Percentiles rank a stretch among this genome's conserved stretches.
Conservation (phyloP, 53 echinoderm and acorn worm species). For the Pentamera pediparva region DNA sequence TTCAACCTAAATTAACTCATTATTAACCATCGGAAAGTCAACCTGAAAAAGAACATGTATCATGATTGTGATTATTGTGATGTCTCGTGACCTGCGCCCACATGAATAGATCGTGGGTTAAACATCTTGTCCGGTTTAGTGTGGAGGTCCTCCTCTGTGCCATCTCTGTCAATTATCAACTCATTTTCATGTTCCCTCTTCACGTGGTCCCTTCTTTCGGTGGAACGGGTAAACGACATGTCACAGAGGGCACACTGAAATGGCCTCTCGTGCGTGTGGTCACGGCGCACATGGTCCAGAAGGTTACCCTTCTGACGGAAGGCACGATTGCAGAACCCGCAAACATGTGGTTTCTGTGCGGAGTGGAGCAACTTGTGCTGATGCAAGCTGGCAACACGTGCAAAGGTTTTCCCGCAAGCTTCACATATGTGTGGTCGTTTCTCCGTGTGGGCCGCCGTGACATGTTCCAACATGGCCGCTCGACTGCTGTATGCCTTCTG, state of each 20-base stretch:
- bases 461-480: slow-evolving; percentile 9
- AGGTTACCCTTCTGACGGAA: slow-evolving; percentile 26
- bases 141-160: no score
- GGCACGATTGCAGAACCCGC: slow-evolving; percentile 8
- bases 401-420: slow-evolving; percentile 27
- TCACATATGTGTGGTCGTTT: slow-evolving; percentile 21
- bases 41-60: no score
- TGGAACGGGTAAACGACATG: slow-evolving; percentile 1
- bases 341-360: slow-evolving; percentile 22
- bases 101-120: no score
- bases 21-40: no score
- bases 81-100: no score
- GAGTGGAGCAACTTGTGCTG: slow-evolving; percentile 24
- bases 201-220: slow-evolving; percentile 12
- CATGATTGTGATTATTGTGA: no score
- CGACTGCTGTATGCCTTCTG: background rate
- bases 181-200: slow-evolving; percentile 7
- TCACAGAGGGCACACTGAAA: slow-evolving; percentile 2
- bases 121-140: no score
- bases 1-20: no score
- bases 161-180: no score
- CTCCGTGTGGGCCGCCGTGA: background rate
- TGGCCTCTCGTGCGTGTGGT: slow-evolving; percentile 20
- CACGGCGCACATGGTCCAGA: slow-evolving; percentile 18
- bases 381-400: slow-evolving; percentile 5